Evolutionary conservation across 2,797 vertebrate species (phyloP), one percentile per base, ranked within the genome.

Genomic region (Alauda arvensis): DNA sequence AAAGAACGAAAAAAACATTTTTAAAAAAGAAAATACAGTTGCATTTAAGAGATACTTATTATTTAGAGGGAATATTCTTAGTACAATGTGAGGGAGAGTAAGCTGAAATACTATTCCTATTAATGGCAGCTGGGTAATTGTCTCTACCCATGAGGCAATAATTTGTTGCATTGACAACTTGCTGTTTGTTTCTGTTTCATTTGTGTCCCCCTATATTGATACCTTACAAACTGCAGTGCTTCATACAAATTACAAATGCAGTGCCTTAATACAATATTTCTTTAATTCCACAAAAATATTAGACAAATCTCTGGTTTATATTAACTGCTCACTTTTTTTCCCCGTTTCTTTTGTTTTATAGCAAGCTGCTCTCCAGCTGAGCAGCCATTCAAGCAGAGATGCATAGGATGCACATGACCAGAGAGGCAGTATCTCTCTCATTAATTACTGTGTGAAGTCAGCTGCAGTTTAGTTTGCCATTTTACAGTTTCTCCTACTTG

Each of bases 391-490:
- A 55, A 46, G 51, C 42, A 59, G 75, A 52, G 78, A 62, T 72
- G 52, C 17, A 3, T 34, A 43, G 48, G 81, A 62, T 59, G 59
- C 49, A 55, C 25, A 13, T 45, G 61, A 63, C 66, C 59, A 79
- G 76, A 75, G 66, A 88, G 72, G 26, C 62, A 66, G 19, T 46
- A 6, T 19, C 26, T 68, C 40, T 53, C 39, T 65, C 48, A 31
- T 83, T 91, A 77, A 62, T 76, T 71, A 66, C 48, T 48, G 11
- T 28, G 20, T 71, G 48, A 80, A 79, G 40, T 72, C 12, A 1
- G 24, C 59, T 89, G 79, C 81, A 60, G 51, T 83, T 77, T 59
- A 68, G 66, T 77, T 91, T 93, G 83, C 78, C 76, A 80, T 83
- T 92, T 94, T 59, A 75, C 72, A 65, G 37, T 62, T 88, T 91